phyloP scores from a whole-genome alignment of 2,888 invertebrate species.

The Cotesia congregata region DNA sequence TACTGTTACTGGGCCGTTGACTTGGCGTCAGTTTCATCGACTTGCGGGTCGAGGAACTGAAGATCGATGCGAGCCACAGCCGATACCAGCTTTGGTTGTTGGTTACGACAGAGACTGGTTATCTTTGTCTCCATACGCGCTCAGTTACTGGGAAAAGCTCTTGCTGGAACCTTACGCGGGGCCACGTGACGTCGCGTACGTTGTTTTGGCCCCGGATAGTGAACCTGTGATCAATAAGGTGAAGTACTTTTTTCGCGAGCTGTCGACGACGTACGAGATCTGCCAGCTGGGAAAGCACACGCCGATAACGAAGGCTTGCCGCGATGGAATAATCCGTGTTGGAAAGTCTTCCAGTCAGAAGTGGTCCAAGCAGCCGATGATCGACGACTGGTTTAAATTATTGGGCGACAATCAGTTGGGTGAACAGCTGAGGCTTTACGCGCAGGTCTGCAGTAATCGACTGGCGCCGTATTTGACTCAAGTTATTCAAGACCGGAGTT shows the following conservation, averaged over 20 bases:
- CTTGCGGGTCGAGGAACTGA: conserved; percentile 94
- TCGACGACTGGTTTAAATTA: conserved; percentile 92
- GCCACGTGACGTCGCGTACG: conserved; percentile 93
- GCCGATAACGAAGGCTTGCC: conserved; percentile 85
- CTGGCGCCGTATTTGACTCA: conserved; percentile 83
- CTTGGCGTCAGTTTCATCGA: conserved; percentile 98
- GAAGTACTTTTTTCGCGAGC: conserved; percentile 90
- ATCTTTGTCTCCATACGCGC: conserved; percentile 92
- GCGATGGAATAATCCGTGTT: conserved; percentile 91
- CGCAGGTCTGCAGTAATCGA: conserved; percentile 83
- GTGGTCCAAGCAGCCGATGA: conserved; percentile 74
- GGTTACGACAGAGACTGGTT: conserved; percentile 97
- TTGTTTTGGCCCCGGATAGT: conserved; percentile 94
- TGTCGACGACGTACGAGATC: conserved; percentile 94
- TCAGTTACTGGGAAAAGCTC: conserved; percentile 97
- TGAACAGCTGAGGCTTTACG: conserved; percentile 89
- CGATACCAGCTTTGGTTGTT: conserved; percentile 93
- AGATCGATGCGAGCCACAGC: conserved; percentile 97
- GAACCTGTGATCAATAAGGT: conserved; percentile 85
- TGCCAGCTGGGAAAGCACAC: conserved; percentile 94
- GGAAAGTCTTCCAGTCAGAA: conserved; percentile 78
- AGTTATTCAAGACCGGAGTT: conserved; percentile 81
- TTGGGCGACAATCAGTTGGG: conserved; percentile 86
- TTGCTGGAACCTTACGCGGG: conserved; percentile 97
- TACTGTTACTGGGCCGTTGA: conserved; percentile 94